Conservation (phyloP, 2,888 invertebrate genomes). For the Diarsia dahlii region DNA sequence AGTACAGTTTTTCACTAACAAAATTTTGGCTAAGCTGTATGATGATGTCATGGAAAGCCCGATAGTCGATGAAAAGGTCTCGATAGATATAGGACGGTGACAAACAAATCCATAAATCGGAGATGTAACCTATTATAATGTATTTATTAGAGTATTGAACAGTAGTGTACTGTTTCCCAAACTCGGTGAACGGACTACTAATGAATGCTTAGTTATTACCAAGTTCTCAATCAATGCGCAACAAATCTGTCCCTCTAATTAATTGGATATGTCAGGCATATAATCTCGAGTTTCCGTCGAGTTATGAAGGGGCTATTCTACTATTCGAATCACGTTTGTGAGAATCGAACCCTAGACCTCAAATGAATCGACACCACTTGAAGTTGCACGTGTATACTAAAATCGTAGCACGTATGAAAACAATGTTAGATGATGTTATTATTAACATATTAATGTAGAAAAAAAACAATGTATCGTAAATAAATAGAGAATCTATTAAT, state of each 20-base stretch:
- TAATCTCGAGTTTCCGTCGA: background rate
- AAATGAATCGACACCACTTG: background rate
- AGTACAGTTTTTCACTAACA: background rate
- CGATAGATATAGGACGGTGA: background rate
- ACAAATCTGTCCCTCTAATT: constrained; percentile 10
- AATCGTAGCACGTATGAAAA: background rate
- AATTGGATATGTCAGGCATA: constrained; percentile 1
- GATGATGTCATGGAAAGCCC: constrained; percentile 2
- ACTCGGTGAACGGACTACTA: constrained; percentile 30
- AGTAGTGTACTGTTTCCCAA: constrained; percentile 21
- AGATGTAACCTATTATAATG: background rate
- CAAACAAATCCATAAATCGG: constrained; percentile 9
- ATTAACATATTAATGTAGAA: background rate
- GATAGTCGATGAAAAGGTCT: constrained; percentile 1
- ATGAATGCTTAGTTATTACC: constrained; percentile 16
- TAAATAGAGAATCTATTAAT: background rate
- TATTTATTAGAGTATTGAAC: background rate
- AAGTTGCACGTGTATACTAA: background rate
- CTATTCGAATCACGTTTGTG: constrained; percentile 8
- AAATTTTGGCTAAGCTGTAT: background rate
- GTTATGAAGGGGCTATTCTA: background rate
- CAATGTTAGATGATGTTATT: background rate
- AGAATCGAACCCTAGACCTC: constrained; percentile 46
- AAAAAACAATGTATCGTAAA: background rate
- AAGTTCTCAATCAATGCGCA: no score